Evolutionary conservation across 1,140 invertebrate genomes (phyloP), one percentile per base, ranked within the genome.

Genomic region (Sitophilus oryzae): DNA sequence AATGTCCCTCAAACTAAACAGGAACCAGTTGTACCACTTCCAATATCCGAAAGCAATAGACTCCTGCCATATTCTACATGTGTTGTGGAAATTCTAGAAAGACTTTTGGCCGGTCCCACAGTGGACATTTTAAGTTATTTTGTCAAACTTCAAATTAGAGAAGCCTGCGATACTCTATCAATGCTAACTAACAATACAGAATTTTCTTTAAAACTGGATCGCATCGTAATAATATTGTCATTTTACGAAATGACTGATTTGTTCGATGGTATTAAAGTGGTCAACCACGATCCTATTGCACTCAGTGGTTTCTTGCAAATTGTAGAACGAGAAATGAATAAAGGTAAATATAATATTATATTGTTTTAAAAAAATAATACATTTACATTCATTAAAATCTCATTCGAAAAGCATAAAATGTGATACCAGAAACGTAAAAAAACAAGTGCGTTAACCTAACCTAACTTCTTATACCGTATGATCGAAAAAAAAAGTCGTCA

Each of bases 191-290:
- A 46, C 19, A 48, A 57, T 23, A 38, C 20, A 8, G 38, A 52
- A 6, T 45, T 57, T 25, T 57, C 41, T 8, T 36, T 57, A 9
- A 20, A 30, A 8, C 10, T 45, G 14, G 35, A 46, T 22, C 18
- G 43, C 20, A 52, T 57, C 15, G 9, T 52, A 25, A 52, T 57
- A 9, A 57, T 57, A 25, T 36, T 57, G 34, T 57, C 55, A 2
- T 57, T 57, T 41, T 57, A 57, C 16, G 41, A 52, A 21, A 56
- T 56, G 41, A 51, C 48, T 14, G 46, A 56, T 9, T 21, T 50
- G 2, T 56, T 56, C 30, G 54, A 56, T 40, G 54, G 54, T 5
- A 56, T 56, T 5, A 57, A 57, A 15, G 55, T 57, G 11, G 48
- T 57, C 8, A 57, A 57, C 23, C 55, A 52, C 15, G 48, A 57